Evolutionary conservation across 2,797 vertebrate genomes (phyloP).

Genomic region (Macropodus opercularis): DNA sequence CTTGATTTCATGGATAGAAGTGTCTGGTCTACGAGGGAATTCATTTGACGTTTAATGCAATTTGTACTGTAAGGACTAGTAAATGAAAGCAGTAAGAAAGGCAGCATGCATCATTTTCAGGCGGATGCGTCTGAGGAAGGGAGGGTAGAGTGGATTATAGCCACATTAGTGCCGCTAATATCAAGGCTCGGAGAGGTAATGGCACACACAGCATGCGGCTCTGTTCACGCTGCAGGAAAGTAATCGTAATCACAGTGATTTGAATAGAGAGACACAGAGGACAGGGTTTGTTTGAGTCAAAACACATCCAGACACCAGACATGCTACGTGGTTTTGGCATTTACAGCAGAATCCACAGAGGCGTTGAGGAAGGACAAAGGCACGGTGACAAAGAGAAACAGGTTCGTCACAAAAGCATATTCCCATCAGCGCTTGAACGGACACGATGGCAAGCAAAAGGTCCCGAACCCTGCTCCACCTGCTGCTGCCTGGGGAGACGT

Average conservation of each 20-base stretch:
- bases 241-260: slow-evolving; percentile 48
- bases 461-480: slow-evolving; percentile 42
- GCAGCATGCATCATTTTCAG: slow-evolving; percentile 19
- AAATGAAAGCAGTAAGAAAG: slow-evolving; percentile 24
- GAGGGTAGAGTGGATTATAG: slow-evolving; percentile 25
- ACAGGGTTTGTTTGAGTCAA: not conserved
- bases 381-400: not conserved
- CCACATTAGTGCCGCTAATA: slow-evolving; percentile 41
- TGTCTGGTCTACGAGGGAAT: slow-evolving; percentile 28
- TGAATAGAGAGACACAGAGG: slow-evolving; percentile 1
- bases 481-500: slow-evolving; percentile 29
- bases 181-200: slow-evolving; percentile 38
- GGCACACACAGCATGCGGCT: slow-evolving; percentile 36
- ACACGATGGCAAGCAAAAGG: slow-evolving; percentile 42
- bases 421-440: slow-evolving; percentile 23
- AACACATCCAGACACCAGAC: not conserved
- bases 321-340: not conserved
- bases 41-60: slow-evolving; percentile 26
- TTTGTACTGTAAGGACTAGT: slow-evolving; percentile 25
- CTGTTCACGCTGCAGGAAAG: slow-evolving; percentile 42
- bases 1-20: slow-evolving; percentile 8
- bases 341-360: not conserved
- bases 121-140: slow-evolving; percentile 5
- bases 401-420: slow-evolving; percentile 23
- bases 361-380: not conserved